phyloP scores from a whole-genome alignment of 2,113 vertebrate species.

The Rhegmatorhina hoffmannsi region DNA sequence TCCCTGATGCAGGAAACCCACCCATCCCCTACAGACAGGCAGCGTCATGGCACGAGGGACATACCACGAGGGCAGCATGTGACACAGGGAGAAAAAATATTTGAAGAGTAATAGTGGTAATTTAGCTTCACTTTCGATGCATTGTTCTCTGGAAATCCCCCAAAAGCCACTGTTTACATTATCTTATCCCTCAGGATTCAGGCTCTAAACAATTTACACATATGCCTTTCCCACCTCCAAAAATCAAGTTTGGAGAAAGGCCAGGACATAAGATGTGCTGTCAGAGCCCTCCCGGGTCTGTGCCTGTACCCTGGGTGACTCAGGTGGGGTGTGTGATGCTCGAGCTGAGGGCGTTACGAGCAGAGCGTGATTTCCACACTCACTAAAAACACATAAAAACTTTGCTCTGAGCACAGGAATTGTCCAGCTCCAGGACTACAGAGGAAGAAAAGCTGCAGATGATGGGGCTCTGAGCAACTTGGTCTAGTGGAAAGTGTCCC shows the following conservation, averaged over 20 bases:
- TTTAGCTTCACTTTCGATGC: background rate
- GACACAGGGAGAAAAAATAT: background rate
- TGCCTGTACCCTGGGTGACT: fast-evolving
- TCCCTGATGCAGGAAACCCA: slow-evolving; percentile 52
- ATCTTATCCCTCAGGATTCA: background rate
- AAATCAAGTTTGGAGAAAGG: background rate
- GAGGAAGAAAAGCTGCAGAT: background rate
- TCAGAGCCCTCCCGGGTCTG: background rate
- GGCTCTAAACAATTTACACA: background rate
- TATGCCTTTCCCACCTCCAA: background rate
- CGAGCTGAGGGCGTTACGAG: fast-evolving
- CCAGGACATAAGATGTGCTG: background rate
- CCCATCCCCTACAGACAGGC: slow-evolving; percentile 39
- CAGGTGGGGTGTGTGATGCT: background rate
- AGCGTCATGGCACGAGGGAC: background rate
- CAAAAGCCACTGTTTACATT: background rate
- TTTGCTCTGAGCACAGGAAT: background rate
- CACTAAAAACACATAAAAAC: background rate
- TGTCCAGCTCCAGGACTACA: background rate
- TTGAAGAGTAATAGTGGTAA: background rate
- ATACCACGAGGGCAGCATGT: background rate
- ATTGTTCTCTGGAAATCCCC: background rate
- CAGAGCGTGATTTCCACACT: background rate
- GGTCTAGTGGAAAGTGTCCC: background rate
- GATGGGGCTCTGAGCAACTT: background rate